A percentile compares a stretch with the other conserved stretches of the same genome.
phyloP scores from a whole-genome alignment of 2,797 vertebrate species.

The Diplodus puntazzo region DNA sequence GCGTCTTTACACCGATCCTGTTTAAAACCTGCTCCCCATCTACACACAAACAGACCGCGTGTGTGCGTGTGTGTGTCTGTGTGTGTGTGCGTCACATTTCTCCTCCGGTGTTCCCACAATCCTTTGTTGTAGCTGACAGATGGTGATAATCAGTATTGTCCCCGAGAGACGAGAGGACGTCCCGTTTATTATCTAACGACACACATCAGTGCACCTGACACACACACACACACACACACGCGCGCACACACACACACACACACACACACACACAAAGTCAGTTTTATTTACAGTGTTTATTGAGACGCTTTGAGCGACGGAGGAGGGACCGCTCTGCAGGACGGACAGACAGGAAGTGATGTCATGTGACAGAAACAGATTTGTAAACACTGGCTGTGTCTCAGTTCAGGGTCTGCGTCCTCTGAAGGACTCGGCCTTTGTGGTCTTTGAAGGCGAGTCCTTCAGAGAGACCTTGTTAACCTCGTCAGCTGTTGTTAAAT shows the following conservation, averaged over 20 bases:
- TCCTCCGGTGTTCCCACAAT: conserved; percentile 45
- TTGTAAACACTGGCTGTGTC: too few species aligned
- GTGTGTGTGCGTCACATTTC: conserved; percentile 14
- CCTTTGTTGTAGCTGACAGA: conserved; percentile 59
- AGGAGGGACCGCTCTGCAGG: too few species aligned
- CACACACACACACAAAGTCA: background rate
- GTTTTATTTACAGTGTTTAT: background rate
- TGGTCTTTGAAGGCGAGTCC: too few species aligned
- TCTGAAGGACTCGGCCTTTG: too few species aligned
- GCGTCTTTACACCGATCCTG: conserved; percentile 18
- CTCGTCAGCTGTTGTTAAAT: too few species aligned
- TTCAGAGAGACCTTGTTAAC: too few species aligned
- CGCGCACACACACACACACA: background rate
- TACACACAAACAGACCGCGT: background rate
- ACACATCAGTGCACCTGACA: background rate
- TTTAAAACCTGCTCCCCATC: conserved; percentile 7
- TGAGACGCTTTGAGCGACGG: too few species aligned
- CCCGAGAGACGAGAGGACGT: conserved; percentile 29
- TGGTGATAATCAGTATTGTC: conserved; percentile 58
- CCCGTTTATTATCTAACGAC: background rate
- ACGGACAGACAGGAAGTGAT: too few species aligned
- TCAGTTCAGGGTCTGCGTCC: too few species aligned
- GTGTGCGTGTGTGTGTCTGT: conserved; percentile 12
- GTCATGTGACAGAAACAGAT: too few species aligned
- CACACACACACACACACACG: background rate